Evolutionary conservation across 2,797 vertebrate genomes (phyloP).

Genomic region (Enteromius afrohamiltoni): DNA sequence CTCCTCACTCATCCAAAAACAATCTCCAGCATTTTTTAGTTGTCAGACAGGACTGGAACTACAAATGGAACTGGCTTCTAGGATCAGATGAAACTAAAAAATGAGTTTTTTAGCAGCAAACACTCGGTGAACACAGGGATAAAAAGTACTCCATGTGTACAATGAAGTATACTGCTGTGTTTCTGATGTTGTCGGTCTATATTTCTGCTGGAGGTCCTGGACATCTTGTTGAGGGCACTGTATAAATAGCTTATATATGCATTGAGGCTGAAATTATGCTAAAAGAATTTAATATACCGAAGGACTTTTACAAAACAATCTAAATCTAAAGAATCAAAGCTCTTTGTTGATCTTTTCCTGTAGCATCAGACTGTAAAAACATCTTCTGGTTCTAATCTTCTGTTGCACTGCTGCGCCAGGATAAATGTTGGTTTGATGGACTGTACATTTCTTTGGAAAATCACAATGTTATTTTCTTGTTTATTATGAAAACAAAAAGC

Average conservation of each 20-base stretch:
- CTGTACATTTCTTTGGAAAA: constrained; percentile 10
- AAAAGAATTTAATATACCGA: not conserved
- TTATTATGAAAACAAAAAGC: constrained; percentile 6
- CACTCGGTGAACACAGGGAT: no score
- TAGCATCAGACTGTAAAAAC: constrained; percentile 7
- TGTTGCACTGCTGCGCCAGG: not conserved
- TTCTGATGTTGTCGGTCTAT: no score
- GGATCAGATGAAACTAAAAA: no score
- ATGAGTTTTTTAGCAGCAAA: no score
- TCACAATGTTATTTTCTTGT: not conserved
- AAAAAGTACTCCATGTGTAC: no score
- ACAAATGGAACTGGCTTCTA: no score
- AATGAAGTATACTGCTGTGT: no score
- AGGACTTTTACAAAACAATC: not conserved
- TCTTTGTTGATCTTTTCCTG: not conserved
- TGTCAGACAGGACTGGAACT: no score
- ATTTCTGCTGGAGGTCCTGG: no score
- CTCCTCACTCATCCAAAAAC: no score
- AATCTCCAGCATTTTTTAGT: no score
- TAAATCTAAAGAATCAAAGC: not conserved
- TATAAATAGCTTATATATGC: not conserved
- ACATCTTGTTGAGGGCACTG: no score
- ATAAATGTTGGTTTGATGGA: constrained; percentile 13
- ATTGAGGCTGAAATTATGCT: not conserved
- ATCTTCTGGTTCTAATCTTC: not conserved